These are phyloP conservation scores for Apis florea DNA, from an alignment of 1,140 invertebrate species.

Conservation along the genomic window DNA sequence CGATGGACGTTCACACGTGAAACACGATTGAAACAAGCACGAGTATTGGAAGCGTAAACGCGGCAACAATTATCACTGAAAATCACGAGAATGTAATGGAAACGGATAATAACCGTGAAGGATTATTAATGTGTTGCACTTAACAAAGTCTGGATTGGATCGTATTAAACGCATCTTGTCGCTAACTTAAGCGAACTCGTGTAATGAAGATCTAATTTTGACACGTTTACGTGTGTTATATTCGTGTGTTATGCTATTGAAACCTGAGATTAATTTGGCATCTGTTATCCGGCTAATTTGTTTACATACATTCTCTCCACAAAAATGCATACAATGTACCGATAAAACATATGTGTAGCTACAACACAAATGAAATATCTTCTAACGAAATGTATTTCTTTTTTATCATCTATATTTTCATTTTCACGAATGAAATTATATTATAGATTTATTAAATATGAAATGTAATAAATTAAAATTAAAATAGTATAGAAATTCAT, in stretches of 20 bases:
- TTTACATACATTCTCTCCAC: too few species aligned
- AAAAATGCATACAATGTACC: too few species aligned
- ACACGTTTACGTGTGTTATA: not conserved
- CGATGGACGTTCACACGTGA: constrained; percentile 28
- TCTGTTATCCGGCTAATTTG: not conserved
- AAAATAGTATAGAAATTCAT: too few species aligned
- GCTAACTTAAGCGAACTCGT: not conserved
- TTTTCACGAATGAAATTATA: too few species aligned
- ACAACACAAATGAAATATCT: too few species aligned
- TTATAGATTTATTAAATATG: too few species aligned
- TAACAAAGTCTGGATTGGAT: constrained; percentile 20
- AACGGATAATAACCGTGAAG: constrained; percentile 42
- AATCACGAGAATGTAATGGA: constrained; percentile 38
- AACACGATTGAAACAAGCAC: constrained; percentile 45
- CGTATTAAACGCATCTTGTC: not conserved
- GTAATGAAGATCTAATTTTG: not conserved
- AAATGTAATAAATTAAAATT: too few species aligned
- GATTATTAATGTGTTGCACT: constrained; percentile 24
- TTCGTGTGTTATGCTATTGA: not conserved
- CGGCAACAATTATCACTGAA: constrained; percentile 30
- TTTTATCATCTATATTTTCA: too few species aligned
- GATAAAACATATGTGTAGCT: too few species aligned
- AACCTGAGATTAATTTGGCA: not conserved
- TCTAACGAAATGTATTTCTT: too few species aligned
- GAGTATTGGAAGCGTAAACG: constrained; percentile 6